Base-by-base conservation (phyloP, 30 jellyfish, hydroid and myxozoan genomes). In the Hydractinia symbiolongicarpus region DNA sequence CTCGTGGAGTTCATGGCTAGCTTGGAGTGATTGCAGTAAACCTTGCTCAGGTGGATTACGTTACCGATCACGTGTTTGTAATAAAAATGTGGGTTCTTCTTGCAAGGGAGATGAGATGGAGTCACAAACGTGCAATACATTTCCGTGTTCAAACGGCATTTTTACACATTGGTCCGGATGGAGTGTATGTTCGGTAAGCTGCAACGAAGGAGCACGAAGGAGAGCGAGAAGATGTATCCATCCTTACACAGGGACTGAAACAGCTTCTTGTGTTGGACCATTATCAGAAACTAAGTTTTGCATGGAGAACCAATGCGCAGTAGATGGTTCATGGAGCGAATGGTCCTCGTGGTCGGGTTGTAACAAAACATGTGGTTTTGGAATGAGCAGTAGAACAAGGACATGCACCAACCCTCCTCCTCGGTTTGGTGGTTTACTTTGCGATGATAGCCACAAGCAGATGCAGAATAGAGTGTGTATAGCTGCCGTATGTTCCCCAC, bases 341-440 rank as follows among this genome's bases (percentile, higher is more conserved):
- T 94, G 99, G 99, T 78, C 95, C 9, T 75, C 83, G 19, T 94
- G 99, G 99, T 78, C 96, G 17, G 88, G 86, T 8, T 94, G 99
- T 55, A 79, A 94, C 55, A 78, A 90, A 72, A 81, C 91, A 53
- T 94, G 99, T 64, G 96, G 96, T 5, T 67, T 94, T 79, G 95
- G 97, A 8, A 82, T 88, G 54, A 88, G 77, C 40, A 90, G 90
- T 9, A 83, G 99, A 52, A 77, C 85, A 49, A 95, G 99, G 1
- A 80, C 89, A n/a, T 94, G 99, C 68, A 84, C 93, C 49, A 69
- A 85, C 69, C 95, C 96, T 30, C 54, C 67, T 66, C 97, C 97
- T 5, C 89, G 88, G 40, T 81, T 68, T 55, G 94, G 93, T 19
- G 96, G 96, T 9, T 81, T 64, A 8, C 9, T 55, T 5, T 94